These are phyloP conservation scores for Falcaria lacertinaria DNA, from an alignment of 2,888 invertebrate species.

Conservation along the genomic window DNA sequence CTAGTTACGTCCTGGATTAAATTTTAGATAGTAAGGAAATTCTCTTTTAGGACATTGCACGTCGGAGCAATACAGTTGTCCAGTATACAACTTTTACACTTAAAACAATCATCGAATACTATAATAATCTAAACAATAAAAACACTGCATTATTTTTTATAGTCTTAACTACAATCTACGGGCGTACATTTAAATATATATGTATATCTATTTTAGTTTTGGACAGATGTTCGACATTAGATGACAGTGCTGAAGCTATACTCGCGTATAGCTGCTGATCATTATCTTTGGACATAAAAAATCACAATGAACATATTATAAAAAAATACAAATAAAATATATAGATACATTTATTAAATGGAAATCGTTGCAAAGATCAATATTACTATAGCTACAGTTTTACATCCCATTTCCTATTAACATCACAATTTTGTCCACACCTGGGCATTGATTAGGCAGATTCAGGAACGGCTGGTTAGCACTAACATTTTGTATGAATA, in stretches of 20 bases:
- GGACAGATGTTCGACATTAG: constrained; percentile 10
- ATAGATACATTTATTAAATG: constrained; percentile 6
- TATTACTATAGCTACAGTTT: not conserved
- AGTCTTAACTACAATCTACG: constrained; percentile 27
- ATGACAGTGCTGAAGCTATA: constrained; percentile 24
- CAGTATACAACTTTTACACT: constrained; percentile 38
- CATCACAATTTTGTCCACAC: not conserved
- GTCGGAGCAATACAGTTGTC: constrained; percentile 31
- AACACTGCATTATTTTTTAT: constrained; percentile 33
- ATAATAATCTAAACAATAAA: constrained; percentile 28
- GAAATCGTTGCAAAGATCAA: constrained; percentile 12
- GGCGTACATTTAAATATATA: constrained; percentile 27
- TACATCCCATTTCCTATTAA: constrained; percentile 1
- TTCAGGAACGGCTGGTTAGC: no score
- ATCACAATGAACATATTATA: constrained; percentile 28
- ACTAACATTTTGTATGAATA: not conserved
- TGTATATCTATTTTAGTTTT: constrained; percentile 7
- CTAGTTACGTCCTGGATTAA: no score
- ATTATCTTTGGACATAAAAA: constrained; percentile 49
- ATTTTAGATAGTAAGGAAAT: constrained; percentile 7
- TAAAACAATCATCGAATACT: constrained; percentile 37
- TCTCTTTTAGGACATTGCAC: constrained; percentile 3
- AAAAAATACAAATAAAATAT: constrained; percentile 9
- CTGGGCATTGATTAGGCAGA: not conserved
- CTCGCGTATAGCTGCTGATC: constrained; percentile 26